Evolutionary conservation across 1,140 invertebrate genomes (phyloP).

Genomic region (Littorina saxatilis): DNA sequence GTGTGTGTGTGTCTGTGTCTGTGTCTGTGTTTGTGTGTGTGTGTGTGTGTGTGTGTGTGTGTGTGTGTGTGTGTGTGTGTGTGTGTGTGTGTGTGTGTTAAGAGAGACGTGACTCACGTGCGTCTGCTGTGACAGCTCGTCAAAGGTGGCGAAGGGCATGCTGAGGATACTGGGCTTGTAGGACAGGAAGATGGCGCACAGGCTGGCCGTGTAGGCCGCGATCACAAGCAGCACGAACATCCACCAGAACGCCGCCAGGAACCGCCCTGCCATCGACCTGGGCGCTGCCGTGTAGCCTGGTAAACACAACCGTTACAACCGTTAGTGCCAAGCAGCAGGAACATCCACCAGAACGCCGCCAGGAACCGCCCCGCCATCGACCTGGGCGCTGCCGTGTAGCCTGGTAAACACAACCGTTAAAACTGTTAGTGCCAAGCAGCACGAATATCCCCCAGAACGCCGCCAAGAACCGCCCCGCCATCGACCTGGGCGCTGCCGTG

Average conservation of each 20-base stretch:
- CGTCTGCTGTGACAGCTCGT: constrained; percentile 39
- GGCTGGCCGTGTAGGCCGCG: constrained; percentile 45
- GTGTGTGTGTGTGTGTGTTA: too few species aligned
- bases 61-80: too few species aligned
- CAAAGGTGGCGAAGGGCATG: constrained; percentile 42
- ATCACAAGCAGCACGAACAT: constrained; percentile 47
- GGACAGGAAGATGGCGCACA: constrained; percentile 41
- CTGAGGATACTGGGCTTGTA: constrained; percentile 22
- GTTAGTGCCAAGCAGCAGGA: too few species aligned
- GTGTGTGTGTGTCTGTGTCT: too few species aligned
- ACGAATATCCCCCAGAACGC: constrained; percentile 50
- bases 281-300: constrained; percentile 51
- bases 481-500: constrained; percentile 44
- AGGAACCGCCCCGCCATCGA: constrained; percentile 48
- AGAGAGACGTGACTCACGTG: constrained; percentile 10
- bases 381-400: constrained; percentile 46
- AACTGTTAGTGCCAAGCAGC: too few species aligned
- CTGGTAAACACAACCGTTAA: constrained; percentile 36
- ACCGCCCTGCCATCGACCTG: constrained; percentile 47
- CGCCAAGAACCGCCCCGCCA: constrained; percentile 46
- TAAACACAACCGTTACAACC: not conserved
- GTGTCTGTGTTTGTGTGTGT: too few species aligned
- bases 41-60: too few species aligned
- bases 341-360: constrained; percentile 49
- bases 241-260: constrained; percentile 48